Evolutionary conservation across 2,113 vertebrate genomes (phyloP).

Genomic region (Brienomyrus brachyistius): DNA sequence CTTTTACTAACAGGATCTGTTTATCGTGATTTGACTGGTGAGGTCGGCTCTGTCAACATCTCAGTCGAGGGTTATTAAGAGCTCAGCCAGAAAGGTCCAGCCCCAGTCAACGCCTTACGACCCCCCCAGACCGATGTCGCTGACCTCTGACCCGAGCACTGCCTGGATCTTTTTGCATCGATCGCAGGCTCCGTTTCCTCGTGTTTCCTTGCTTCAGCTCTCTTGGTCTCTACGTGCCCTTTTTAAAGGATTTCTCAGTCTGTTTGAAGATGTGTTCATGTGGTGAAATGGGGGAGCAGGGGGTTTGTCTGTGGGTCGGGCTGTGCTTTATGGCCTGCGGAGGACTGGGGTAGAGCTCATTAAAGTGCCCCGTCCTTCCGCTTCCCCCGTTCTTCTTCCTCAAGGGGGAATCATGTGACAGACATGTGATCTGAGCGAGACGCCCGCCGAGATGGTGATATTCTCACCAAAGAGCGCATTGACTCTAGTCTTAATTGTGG

Average conservation of each 20-base stretch:
- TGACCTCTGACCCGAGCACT: background rate
- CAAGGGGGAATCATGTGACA: background rate
- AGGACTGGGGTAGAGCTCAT: constrained; percentile 18
- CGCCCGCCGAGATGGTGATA: background rate
- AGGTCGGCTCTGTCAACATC: background rate
- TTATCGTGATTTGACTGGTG: background rate
- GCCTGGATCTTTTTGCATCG: background rate
- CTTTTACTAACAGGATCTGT: background rate
- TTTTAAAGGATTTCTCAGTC: background rate
- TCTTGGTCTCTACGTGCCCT: background rate
- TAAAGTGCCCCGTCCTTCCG: constrained; percentile 11
- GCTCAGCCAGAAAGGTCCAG: background rate
- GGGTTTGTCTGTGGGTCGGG: constrained; percentile 11
- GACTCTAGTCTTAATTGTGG: background rate
- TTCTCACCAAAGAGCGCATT: background rate
- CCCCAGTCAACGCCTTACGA: background rate
- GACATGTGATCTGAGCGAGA: background rate
- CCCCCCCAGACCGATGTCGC: background rate
- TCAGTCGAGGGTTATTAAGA: background rate
- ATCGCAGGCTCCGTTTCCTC: background rate
- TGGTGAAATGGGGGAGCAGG: constrained; percentile 12
- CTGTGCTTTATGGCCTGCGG: background rate
- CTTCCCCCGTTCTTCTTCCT: background rate
- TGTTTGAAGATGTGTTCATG: background rate
- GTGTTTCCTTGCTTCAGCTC: background rate